Base-by-base conservation (phyloP, 2,797 vertebrate genomes). In the Gymnoscopelus microlampas region DNA sequence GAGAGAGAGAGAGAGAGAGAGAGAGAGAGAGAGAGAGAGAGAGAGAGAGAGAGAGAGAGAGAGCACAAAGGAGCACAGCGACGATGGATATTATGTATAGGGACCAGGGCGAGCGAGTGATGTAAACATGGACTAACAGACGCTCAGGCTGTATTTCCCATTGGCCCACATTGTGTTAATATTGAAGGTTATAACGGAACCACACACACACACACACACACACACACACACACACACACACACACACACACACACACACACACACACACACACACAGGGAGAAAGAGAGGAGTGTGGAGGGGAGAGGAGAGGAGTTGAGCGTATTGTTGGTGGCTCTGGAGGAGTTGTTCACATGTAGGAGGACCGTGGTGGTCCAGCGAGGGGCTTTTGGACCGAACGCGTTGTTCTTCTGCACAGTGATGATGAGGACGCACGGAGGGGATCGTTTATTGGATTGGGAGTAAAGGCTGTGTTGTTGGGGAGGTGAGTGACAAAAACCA, bases 121-220 rank as follows among this genome's bases (percentile, higher is more conserved):
- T 89, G 87, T 89, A 84, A 92, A 89, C 85, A 85, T 70, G 79
- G 77, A 79, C 69, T 80, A 67, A 78, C 73, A 75, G 77, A 15
- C 74, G 67, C 66, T 44, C 77, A 78, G 71, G 70, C 70, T 66
- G 65, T 74, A 10, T 81, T 56, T 76, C 32, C 59, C 71, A 7
- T 39, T 48, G 48, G 57, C 62, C 70, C 79, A 19, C 19, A 73
- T 85, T 85, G 77, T 76, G 56, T 87, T 53, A 87, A 83, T 84
- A 79, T 74, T 87, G 26, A 49, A 82, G 84, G 76, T 39, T 70
- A 66, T 56, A 15, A 11, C 19, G 14, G 35, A 61, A n/a, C n/a
- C 19, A 19, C 19, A 19, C 19, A 19, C 19, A 19, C 19, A 19
- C 19, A 19, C 19, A 19, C 19, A 19, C 19, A 67, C 9, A 60